A percentile compares a stretch with the other conserved stretches of the same genome.
These are phyloP conservation scores for Monoplex corrugatus DNA, from an alignment of 2,888 invertebrate genomes.

Conservation along the genomic window DNA sequence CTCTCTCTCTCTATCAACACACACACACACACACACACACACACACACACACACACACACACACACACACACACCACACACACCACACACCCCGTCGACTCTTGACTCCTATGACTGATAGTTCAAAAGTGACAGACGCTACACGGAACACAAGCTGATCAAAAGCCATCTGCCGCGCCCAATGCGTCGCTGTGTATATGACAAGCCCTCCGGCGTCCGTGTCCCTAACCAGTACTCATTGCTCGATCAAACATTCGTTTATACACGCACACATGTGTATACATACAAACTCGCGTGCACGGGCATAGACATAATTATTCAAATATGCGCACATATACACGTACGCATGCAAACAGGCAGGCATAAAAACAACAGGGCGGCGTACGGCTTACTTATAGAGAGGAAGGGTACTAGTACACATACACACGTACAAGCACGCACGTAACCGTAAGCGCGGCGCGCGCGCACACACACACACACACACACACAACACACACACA, in stretches of 20 bases:
- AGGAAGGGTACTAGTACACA: background rate
- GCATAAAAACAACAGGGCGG: background rate
- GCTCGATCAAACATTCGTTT: background rate
- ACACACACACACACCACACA: background rate
- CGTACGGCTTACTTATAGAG: no score
- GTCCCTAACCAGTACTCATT: background rate
- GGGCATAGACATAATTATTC: background rate
- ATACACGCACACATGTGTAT: background rate
- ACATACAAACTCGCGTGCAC: background rate
- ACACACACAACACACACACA: no score
- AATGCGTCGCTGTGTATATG: conserved; percentile 22
- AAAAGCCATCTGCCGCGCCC: conserved; percentile 43
- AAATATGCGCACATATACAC: background rate
- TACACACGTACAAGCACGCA: background rate
- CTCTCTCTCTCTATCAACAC: background rate
- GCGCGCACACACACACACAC: no score
- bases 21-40: background rate
- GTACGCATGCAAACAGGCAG: background rate
- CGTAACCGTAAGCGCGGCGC: no score
- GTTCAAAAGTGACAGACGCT: background rate
- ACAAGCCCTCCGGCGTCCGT: background rate
- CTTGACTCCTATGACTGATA: background rate
- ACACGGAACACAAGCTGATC: background rate
- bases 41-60: background rate
- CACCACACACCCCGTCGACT: background rate